Percentiles rank a stretch among this genome's conserved stretches.
These are phyloP conservation scores for Syngnathus typhle DNA, from an alignment of 2,113 vertebrate species.

Conservation along the genomic window DNA sequence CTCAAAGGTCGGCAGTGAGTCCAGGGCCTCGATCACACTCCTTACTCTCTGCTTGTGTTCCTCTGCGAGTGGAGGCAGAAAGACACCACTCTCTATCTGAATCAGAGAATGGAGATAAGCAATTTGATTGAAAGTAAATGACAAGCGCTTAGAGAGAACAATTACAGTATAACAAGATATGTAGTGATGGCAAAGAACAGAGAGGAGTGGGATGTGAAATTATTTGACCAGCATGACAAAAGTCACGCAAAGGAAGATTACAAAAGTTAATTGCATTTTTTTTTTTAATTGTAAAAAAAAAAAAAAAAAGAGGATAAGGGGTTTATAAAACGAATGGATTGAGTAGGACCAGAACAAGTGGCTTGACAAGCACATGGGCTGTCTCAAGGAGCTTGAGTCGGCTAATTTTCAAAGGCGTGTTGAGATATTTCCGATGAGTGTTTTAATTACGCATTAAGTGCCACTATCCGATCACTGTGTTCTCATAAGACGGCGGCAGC, in stretches of 20 bases:
- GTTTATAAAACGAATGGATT: background rate
- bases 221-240: background rate
- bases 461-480: background rate
- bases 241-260: background rate
- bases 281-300: background rate
- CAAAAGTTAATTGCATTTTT: background rate
- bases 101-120: background rate
- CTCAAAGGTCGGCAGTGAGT: constrained; percentile 6
- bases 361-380: background rate
- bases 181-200: background rate
- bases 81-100: constrained; percentile 48
- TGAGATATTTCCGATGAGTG: background rate
- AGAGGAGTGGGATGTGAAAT: background rate
- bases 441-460: background rate
- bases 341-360: background rate
- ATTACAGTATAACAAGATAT: background rate
- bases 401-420: background rate
- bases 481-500: background rate
- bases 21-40: constrained; percentile 46
- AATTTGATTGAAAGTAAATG: background rate
- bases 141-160: background rate
- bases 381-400: background rate
- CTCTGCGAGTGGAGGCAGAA: constrained; percentile 27
- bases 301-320: no score
- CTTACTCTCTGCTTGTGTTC: constrained; percentile 39